A percentile compares a stretch with the other conserved stretches of the same genome.
These are phyloP conservation scores for Corvus cornix DNA, from an alignment of 2,113 vertebrate species.

Conservation along the genomic window DNA sequence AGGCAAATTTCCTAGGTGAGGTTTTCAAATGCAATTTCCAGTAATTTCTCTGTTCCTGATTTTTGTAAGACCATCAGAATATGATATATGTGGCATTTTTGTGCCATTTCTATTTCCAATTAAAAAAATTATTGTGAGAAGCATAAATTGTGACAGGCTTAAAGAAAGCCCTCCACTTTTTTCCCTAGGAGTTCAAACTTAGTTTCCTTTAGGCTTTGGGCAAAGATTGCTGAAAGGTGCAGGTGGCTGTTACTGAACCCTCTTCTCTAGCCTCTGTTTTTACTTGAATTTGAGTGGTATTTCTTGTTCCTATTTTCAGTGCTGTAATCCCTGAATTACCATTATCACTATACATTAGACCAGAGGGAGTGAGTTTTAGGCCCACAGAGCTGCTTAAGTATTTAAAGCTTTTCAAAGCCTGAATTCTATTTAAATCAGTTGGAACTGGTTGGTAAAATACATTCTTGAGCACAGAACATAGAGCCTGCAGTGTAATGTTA, in stretches of 20 bases:
- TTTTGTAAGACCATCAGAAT: not conserved
- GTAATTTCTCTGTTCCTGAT: not conserved
- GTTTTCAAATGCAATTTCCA: not conserved
- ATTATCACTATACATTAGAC: not conserved
- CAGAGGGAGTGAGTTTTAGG: not conserved
- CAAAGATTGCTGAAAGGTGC: not conserved
- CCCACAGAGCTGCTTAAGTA: not conserved
- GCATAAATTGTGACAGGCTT: not conserved
- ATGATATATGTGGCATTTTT: not conserved
- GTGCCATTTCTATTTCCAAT: not conserved
- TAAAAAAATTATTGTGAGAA: not conserved
- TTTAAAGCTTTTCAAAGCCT: slow-evolving; percentile 17
- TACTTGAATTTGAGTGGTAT: not conserved
- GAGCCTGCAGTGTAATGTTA: not conserved
- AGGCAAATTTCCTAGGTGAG: not conserved
- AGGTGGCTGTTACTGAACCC: not conserved
- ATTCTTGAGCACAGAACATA: not conserved
- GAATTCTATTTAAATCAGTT: not conserved
- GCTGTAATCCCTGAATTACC: not conserved
- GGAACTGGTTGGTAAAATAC: not conserved
- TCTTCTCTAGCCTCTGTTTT: not conserved
- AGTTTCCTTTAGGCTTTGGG: not conserved
- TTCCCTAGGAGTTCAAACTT: not conserved
- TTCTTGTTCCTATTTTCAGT: not conserved
- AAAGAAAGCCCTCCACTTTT: not conserved